Percentiles rank a stretch among this genome's conserved stretches.
These are phyloP conservation scores for Plecturocebus donacophilus DNA, from an alignment of 2,113 vertebrate species.

Conservation along the genomic window DNA sequence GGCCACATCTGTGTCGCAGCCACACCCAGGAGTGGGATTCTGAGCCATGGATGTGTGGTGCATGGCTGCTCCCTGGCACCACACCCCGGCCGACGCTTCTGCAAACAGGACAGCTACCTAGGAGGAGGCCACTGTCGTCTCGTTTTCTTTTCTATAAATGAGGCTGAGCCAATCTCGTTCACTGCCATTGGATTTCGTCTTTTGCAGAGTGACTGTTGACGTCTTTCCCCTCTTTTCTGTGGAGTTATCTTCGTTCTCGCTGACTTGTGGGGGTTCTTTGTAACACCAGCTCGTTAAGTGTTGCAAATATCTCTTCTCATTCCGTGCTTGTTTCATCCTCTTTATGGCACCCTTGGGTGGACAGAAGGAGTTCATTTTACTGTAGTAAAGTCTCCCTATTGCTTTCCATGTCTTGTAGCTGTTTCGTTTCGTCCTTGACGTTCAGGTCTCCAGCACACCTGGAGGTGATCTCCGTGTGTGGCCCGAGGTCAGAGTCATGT, in stretches of 20 bases:
- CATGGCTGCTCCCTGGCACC: accelerated
- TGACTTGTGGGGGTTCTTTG: not conserved
- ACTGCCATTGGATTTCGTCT: accelerated
- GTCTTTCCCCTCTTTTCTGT: not conserved
- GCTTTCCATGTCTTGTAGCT: accelerated
- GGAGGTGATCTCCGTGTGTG: no score
- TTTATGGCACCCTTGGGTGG: not conserved
- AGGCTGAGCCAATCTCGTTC: not conserved
- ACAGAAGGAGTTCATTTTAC: not conserved
- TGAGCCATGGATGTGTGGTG: accelerated
- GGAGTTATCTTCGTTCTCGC: not conserved
- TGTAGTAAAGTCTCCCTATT: accelerated
- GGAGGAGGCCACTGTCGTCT: not conserved
- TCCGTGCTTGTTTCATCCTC: not conserved
- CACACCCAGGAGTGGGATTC: not conserved
- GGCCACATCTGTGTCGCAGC: accelerated
- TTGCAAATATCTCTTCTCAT: no score
- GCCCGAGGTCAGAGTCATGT: accelerated
- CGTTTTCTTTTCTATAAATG: not conserved
- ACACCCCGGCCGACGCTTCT: not conserved
- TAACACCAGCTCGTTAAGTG: not conserved
- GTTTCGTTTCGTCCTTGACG: accelerated
- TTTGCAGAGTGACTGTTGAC: accelerated
- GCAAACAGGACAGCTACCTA: not conserved
- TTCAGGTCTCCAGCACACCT: not conserved